Conservation (phyloP, 1,140 invertebrate species). For the Dendrolimus kikuchii region DNA sequence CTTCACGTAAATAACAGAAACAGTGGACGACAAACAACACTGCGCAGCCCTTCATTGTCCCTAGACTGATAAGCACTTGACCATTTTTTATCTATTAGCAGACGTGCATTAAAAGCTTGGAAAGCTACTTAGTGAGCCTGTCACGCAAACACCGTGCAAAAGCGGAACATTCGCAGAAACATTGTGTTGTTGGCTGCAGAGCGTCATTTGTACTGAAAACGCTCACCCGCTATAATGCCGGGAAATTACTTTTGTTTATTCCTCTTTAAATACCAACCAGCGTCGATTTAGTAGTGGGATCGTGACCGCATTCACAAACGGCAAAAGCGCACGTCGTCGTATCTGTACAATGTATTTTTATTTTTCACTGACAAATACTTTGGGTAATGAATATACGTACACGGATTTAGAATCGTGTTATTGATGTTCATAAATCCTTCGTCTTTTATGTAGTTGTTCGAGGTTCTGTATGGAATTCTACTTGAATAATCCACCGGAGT, state of each 20-base stretch:
- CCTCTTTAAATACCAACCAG: slow-evolving; percentile 7
- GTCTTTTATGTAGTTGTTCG: no score
- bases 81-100: no score
- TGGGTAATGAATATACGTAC: neutral
- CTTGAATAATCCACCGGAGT: no score
- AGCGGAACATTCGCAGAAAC: slow-evolving; percentile 23
- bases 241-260: slow-evolving; percentile 20
- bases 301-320: slow-evolving; percentile 3
- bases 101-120: neutral
- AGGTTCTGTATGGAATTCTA: no score
- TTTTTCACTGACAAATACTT: neutral
- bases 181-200: slow-evolving; percentile 27
- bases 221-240: slow-evolving; percentile 14
- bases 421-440: no score
- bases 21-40: no score
- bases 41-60: no score
- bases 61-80: no score
- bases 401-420: no score
- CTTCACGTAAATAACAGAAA: no score
- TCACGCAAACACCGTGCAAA: slow-evolving; percentile 27
- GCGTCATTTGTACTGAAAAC: slow-evolving; percentile 18
- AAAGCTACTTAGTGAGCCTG: slow-evolving; percentile 9
- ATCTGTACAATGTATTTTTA: no score
- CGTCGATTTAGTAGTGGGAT: neutral
- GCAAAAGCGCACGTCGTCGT: neutral